A percentile compares a stretch with the other conserved stretches of the same genome.
These are phyloP conservation scores for Cossypha heuglini DNA, from an alignment of 2,797 vertebrate genomes.

Conservation along the genomic window DNA sequence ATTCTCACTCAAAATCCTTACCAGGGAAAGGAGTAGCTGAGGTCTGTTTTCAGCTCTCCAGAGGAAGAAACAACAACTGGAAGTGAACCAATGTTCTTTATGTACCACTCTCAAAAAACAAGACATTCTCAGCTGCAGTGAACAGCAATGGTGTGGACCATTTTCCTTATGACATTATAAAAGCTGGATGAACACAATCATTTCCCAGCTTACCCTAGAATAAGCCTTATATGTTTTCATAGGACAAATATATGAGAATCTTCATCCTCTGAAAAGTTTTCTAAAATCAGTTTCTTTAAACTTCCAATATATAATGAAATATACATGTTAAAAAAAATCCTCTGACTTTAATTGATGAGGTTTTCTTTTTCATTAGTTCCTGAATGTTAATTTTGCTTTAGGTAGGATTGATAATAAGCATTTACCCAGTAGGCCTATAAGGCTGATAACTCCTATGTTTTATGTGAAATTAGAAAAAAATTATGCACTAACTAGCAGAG, in stretches of 20 bases:
- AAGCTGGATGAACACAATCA: neutral
- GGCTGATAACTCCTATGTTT: neutral
- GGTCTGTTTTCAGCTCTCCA: neutral
- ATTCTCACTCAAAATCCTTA: neutral
- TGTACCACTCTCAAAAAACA: neutral
- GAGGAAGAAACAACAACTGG: neutral
- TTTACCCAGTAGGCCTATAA: neutral
- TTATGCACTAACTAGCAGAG: neutral
- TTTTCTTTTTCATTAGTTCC: neutral
- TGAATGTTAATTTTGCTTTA: neutral
- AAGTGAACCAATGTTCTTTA: neutral
- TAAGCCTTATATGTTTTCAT: neutral
- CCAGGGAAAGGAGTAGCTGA: neutral
- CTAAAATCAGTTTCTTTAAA: neutral
- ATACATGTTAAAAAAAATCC: rapidly evolving
- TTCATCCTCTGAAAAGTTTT: neutral
- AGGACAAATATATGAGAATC: neutral
- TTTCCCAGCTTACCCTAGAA: neutral
- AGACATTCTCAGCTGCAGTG: neutral
- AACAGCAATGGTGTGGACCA: neutral
- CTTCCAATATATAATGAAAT: neutral
- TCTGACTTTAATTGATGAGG: neutral
- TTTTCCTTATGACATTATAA: neutral
- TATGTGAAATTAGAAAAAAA: neutral
- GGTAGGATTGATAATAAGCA: neutral